Conservation (phyloP, 2,888 invertebrate genomes). For the Drosophila paramelanica region DNA sequence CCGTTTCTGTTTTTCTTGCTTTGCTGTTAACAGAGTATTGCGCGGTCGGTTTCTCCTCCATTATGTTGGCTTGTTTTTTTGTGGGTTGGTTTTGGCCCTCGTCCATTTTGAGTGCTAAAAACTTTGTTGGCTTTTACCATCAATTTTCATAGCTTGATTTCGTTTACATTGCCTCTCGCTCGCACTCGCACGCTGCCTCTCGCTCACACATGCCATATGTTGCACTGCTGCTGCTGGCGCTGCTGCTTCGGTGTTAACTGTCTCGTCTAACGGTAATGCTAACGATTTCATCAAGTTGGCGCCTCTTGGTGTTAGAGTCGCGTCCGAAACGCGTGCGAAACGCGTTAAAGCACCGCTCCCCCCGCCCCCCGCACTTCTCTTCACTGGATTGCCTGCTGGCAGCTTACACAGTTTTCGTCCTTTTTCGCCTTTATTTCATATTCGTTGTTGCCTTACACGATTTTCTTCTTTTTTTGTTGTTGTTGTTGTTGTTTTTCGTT, state of each 20-base stretch:
- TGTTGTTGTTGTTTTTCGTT: background rate
- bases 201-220: constrained; percentile 12
- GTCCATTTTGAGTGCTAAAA: background rate
- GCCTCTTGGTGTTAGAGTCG: constrained; percentile 31
- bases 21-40: background rate
- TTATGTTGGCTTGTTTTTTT: background rate
- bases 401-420: constrained; percentile 11
- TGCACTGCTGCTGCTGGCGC: constrained; percentile 6
- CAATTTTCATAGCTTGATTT: constrained; percentile 36
- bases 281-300: constrained; percentile 67
- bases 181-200: background rate
- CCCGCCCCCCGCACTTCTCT: accelerated
- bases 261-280: constrained; percentile 62
- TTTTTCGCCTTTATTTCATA: constrained; percentile 42
- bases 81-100: background rate
- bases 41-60: background rate
- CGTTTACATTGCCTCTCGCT: background rate
- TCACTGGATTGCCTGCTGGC: background rate
- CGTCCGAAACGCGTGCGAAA: constrained; percentile 23
- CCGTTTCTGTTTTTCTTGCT: no score
- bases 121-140: constrained; percentile 18
- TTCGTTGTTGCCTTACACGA: constrained; percentile 34
- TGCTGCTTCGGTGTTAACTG: constrained; percentile 48
- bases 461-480: background rate
- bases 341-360: constrained; percentile 3